Evolutionary conservation across 1,140 invertebrate genomes (phyloP), one percentile per base, ranked within the genome.

Genomic region (Arctopsyche grandis): DNA sequence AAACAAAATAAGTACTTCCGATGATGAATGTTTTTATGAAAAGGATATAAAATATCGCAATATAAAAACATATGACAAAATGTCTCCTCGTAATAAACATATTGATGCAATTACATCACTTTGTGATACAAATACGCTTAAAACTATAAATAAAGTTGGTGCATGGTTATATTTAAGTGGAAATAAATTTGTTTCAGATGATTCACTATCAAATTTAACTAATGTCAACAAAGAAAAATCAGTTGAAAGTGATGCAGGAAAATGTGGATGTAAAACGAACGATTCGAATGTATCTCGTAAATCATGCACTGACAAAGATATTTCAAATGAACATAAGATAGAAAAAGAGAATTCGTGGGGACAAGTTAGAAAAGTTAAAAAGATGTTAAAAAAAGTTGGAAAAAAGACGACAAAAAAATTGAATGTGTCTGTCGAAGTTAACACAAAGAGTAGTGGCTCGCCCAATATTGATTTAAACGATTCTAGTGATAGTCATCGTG

Each of bases 11-110:
- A 29, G 22, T 38, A 38, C 24, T 44, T 19, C 4, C 22, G 74
- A 43, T 4, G 22, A 63, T 16, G 74, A 76, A 63, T 76, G 74
- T 63, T 76, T 76, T 63, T 56, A 56, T 21, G 74, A 76, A 26
- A 76, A 52, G 44, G 74, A 63, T 58, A 63, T 0, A 4, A 75
- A 63, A 21, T 76, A 76, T 76, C 19, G 19, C n/a, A 76, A 76
- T 63, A 44, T 44, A 26, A 63, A 63, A 44, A 60, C 74, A 9
- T 76, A 76, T 19, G 43, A 76, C 44, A 58, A 58, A 10, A 63
- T 60, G 24, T 5, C 70, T 4, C 66, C 66, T 5, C 7, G 26
- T 69, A 26, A 22, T 46, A 46, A 46, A 46, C 12, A n/a, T n/a
- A n/a, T n/a, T n/a, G n/a, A n/a, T n/a, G n/a, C n/a, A n/a, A n/a